Evolutionary conservation across 2,888 invertebrate species (phyloP), one percentile per base, ranked within the genome.

Genomic region (Hetaerina titia): DNA sequence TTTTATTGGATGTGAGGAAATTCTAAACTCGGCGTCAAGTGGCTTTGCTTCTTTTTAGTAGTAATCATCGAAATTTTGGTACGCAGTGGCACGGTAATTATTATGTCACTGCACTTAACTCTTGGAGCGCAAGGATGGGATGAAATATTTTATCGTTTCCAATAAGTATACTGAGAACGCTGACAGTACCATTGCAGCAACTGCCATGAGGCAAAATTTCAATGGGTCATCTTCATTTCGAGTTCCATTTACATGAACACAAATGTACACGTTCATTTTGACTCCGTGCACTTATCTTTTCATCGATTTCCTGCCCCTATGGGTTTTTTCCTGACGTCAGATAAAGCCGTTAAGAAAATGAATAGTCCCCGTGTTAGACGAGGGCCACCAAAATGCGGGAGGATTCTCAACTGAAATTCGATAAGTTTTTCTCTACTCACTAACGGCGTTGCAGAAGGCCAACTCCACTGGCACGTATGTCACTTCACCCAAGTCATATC

Each of bases 281-380:
- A 81, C 81, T 11, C 31, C 31, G 7, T 11, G 31, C 9, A 2
- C 60, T 60, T 60, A 31, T 1, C 13, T 31, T 13, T 2, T 11
- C 31, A 81, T 81, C 81, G 31, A 81, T 81, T 81, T 31, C 81
- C 81, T 31, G 81, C 81, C 31, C 69, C 81, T 31, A 81, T 81
- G 11, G 4, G 13, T 81, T 11, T 81, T 11, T 19, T 69, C 8
- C 69, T 22, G 69, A 81, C 31, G 11, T 0, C 81, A 25, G 81
- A 81, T 81, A 81, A 81, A 81, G 81, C 31, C 81, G 31, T 81
- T 81, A 31, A 81, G 81, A 31, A 25, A 31, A 81, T 31, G 81
- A 25, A 81, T 81, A 31, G 31, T 15, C 2, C 81, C 15, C 13
- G 81, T 81, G 31, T 31, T 22, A 81, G 13, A 31, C 11, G 31